Percentiles rank a stretch among this genome's conserved stretches.
phyloP scores from a whole-genome alignment of 2,797 vertebrate species.

The Chelmon rostratus region DNA sequence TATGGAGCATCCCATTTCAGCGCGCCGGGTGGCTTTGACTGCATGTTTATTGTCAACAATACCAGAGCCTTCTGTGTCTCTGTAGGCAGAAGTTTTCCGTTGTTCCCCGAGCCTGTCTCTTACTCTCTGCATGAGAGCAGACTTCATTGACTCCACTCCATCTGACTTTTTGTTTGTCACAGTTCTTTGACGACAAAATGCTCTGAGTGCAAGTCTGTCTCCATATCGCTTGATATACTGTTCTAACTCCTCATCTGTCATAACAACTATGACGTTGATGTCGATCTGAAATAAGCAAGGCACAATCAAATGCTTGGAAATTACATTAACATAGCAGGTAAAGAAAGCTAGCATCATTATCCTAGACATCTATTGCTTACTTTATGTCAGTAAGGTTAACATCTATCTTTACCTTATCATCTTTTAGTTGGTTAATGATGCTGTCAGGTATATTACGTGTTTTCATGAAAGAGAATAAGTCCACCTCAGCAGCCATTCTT shows the following conservation, averaged over 20 bases:
- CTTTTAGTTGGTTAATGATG: too few relatives aligned
- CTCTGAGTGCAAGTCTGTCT: conserved; percentile 13
- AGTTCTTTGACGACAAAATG: conserved; percentile 26
- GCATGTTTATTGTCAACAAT: conserved; percentile 2
- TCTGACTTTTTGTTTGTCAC: neutral
- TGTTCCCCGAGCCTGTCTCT: neutral
- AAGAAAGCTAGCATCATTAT: too few relatives aligned
- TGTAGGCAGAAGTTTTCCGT: neutral
- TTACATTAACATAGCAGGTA: too few relatives aligned
- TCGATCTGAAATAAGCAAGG: conserved; percentile 17
- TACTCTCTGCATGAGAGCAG: conserved; percentile 13
- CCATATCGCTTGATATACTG: conserved; percentile 9
- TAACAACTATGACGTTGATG: conserved; percentile 17
- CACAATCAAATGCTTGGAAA: neutral
- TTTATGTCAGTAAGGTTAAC: too few relatives aligned
- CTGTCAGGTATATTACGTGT: too few relatives aligned
- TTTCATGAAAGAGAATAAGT: too few relatives aligned
- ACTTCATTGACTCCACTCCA: neutral
- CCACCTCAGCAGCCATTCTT: too few relatives aligned
- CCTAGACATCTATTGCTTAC: too few relatives aligned
- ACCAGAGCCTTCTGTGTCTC: too few relatives aligned
- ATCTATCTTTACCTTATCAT: too few relatives aligned
- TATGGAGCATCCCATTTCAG: neutral
- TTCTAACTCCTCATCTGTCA: conserved; percentile 40
- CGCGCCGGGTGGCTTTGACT: neutral